These are phyloP conservation scores for Melanargia galathea DNA, from an alignment of 2,888 invertebrate species.

Conservation along the genomic window DNA sequence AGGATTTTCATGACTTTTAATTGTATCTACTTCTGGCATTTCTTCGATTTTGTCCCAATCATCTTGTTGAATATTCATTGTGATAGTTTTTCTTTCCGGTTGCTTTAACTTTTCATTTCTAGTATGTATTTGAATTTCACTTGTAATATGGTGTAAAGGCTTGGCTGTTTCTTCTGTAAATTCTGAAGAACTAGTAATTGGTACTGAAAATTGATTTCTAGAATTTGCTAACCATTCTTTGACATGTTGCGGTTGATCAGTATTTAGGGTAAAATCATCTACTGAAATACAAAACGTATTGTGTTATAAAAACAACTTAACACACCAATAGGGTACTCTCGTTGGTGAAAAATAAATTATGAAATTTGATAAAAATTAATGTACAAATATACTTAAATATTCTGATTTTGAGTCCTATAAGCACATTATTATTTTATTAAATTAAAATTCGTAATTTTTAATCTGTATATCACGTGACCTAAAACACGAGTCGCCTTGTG, in stretches of 20 bases:
- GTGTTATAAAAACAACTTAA: not conserved
- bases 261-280: constrained; percentile 55
- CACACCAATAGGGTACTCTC: too few species aligned
- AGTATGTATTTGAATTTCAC: constrained; percentile 60
- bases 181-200: constrained; percentile 52
- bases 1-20: constrained; percentile 54
- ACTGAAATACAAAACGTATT: constrained; percentile 53
- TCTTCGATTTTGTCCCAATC: constrained; percentile 76
- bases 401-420: too few species aligned
- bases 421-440: too few species aligned
- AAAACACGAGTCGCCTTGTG: too few species aligned
- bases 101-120: constrained; percentile 48
- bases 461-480: too few species aligned
- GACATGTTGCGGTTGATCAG: constrained; percentile 55
- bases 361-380: too few species aligned
- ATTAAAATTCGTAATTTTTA: too few species aligned
- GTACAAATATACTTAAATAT: too few species aligned
- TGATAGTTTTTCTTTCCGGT: constrained; percentile 50
- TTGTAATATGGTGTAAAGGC: constrained; percentile 52
- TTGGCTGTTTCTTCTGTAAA: constrained; percentile 51
- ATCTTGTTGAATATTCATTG: constrained; percentile 58
- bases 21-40: constrained; percentile 57
- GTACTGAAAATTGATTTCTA: constrained; percentile 70
- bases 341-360: too few species aligned
- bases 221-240: constrained; percentile 69